Percentiles rank a stretch among this genome's conserved stretches.
These are phyloP conservation scores for Heliocidaris tuberculata DNA, from an alignment of 35 echinoderm and acorn worm genomes.

Conservation along the genomic window DNA sequence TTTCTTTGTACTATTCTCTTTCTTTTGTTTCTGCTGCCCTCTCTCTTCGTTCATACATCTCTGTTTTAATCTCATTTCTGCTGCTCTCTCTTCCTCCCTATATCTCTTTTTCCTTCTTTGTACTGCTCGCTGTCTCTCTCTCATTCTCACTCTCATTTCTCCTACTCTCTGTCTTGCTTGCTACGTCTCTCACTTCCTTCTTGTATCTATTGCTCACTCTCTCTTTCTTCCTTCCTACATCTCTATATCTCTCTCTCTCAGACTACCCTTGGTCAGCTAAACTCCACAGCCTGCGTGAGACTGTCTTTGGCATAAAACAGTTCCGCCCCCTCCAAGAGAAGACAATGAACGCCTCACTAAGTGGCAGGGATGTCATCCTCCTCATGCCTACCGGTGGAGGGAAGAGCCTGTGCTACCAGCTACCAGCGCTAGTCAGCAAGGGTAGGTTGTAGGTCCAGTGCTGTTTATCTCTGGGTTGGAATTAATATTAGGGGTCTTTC, in stretches of 20 bases:
- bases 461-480: neutral
- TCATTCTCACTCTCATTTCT: neutral
- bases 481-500: too few species aligned
- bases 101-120: too few species aligned
- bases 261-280: constrained; percentile 88
- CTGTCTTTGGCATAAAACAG: constrained; percentile 67
- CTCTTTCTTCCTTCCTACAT: neutral
- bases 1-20: too few species aligned
- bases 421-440: constrained; percentile 76
- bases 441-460: constrained; percentile 50
- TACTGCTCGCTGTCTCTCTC: neutral
- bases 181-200: neutral
- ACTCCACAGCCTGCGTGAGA: constrained; percentile 62
- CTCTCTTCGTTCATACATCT: too few species aligned
- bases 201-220: neutral
- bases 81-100: too few species aligned
- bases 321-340: constrained; percentile 85
- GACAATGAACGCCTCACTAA: constrained; percentile 86
- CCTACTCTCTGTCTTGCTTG: neutral
- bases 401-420: constrained; percentile 95
- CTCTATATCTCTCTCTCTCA: neutral
- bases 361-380: constrained; percentile 75
- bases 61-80: too few species aligned
- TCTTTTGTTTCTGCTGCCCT: too few species aligned
- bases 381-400: constrained; percentile 98